Evolutionary conservation across 2,888 invertebrate species (phyloP).

Genomic region (Masnerella sp.): DNA sequence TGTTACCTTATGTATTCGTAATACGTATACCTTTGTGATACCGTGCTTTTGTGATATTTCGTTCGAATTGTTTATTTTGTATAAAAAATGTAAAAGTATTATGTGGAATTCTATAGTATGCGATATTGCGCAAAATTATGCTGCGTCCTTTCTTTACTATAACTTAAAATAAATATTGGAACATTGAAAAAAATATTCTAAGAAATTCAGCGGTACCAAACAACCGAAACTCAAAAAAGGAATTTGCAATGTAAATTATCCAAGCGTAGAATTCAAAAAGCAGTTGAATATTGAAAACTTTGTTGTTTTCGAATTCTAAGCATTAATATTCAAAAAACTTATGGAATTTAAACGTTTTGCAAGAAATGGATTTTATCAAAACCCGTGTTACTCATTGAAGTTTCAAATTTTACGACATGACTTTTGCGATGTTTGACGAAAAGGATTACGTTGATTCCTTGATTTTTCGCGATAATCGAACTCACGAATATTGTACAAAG

Average conservation of each 20-base stretch:
- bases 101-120: too few species aligned
- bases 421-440: constrained; percentile 5
- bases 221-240: neutral
- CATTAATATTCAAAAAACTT: neutral
- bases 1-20: too few species aligned
- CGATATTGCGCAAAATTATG: too few species aligned
- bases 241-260: neutral
- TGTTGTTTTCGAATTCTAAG: neutral
- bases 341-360: neutral
- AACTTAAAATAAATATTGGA: too few species aligned
- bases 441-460: constrained; percentile 5
- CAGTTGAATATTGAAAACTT: neutral
- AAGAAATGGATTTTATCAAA: constrained; percentile 20
- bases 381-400: constrained; percentile 22
- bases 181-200: neutral
- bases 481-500: constrained; percentile 42
- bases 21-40: too few species aligned
- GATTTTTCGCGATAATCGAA: constrained; percentile 7
- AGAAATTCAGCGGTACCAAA: neutral
- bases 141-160: too few species aligned
- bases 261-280: neutral
- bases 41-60: too few species aligned
- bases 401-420: constrained; percentile 36
- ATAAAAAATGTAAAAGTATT: too few species aligned
- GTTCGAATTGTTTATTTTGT: too few species aligned